A percentile compares a stretch with the other conserved stretches of the same genome.
These are phyloP conservation scores for Aphelenchoides avenae DNA, from an alignment of 1,140 invertebrate genomes.

Conservation along the genomic window DNA sequence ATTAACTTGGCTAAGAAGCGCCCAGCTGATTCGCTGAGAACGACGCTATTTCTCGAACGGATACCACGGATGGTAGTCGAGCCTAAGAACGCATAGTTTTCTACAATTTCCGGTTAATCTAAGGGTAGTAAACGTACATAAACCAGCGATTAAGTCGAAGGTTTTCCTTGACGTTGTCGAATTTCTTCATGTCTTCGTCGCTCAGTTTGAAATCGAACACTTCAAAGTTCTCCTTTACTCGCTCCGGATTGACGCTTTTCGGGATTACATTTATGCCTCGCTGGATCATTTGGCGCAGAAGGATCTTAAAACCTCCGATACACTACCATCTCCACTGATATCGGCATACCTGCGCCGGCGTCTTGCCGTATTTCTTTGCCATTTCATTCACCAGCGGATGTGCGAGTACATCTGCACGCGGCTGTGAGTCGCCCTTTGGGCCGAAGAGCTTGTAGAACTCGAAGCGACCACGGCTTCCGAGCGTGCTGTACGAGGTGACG, in stretches of 20 bases:
- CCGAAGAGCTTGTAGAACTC: too few relatives aligned
- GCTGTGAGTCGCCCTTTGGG: not conserved
- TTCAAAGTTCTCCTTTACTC: slow-evolving; percentile 57
- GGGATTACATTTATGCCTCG: slow-evolving; percentile 58
- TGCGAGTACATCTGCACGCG: slow-evolving; percentile 4
- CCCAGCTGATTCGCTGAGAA: too few relatives aligned
- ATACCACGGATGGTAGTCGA: too few relatives aligned
- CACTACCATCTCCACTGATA: not conserved
- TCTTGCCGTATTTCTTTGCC: slow-evolving; percentile 65
- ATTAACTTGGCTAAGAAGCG: too few relatives aligned
- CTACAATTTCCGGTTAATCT: too few relatives aligned
- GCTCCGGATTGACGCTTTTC: slow-evolving; percentile 49
- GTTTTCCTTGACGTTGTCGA: slow-evolving; percentile 25
- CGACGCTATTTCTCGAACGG: too few relatives aligned
- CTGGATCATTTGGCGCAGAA: slow-evolving; percentile 20
- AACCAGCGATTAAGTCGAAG: slow-evolving; percentile 12
- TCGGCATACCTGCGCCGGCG: slow-evolving; percentile 66
- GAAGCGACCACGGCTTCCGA: slow-evolving; percentile 6
- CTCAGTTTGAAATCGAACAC: slow-evolving; percentile 41
- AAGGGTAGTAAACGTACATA: slow-evolving; percentile 18
- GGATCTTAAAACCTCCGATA: slow-evolving; percentile 64
- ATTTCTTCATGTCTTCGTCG: slow-evolving; percentile 18
- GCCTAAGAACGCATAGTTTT: too few relatives aligned
- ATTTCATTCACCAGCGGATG: slow-evolving; percentile 62
- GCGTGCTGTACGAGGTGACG: slow-evolving; percentile 14